Evolutionary conservation across 1,140 invertebrate genomes (phyloP).

Genomic region (Drosophila bocqueti): DNA sequence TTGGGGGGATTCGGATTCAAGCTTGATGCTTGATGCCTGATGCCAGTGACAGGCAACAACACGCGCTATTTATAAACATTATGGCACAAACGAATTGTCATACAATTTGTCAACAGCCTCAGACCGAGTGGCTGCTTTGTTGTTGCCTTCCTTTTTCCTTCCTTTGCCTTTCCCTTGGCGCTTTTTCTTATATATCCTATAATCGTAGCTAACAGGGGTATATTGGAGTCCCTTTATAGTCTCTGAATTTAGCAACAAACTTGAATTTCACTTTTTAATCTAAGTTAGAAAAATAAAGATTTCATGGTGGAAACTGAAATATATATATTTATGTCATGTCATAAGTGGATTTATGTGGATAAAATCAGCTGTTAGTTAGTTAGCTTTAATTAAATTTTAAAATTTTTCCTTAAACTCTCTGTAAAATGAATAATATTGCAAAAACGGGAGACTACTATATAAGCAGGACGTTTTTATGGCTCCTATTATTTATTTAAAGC

Average conservation of each 20-base stretch:
- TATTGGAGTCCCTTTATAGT: neutral
- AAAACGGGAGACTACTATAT: neutral
- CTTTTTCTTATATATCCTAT: constrained; percentile 37
- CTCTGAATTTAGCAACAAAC: neutral
- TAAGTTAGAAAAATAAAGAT: neutral
- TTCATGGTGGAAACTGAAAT: neutral
- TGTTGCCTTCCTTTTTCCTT: constrained; percentile 22
- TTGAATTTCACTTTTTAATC: too few species aligned
- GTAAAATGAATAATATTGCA: neutral
- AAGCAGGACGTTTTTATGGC: too few species aligned
- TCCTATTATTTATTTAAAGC: neutral
- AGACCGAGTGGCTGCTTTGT: constrained; percentile 60
- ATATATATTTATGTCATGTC: too few species aligned
- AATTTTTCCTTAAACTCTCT: neutral
- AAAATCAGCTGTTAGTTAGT: too few species aligned
- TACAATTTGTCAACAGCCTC: constrained; percentile 81
- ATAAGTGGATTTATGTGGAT: too few species aligned
- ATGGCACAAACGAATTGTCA: constrained; percentile 84
- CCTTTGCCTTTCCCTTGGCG: constrained; percentile 14
- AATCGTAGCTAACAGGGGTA: neutral
- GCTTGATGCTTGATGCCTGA: constrained; percentile 52
- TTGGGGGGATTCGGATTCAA: constrained; percentile 26
- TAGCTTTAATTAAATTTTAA: neutral
- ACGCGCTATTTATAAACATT: constrained; percentile 83
- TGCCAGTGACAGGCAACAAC: constrained; percentile 71